phyloP scores from a whole-genome alignment of 2,113 vertebrate genomes.

The Ondatra zibethicus region DNA sequence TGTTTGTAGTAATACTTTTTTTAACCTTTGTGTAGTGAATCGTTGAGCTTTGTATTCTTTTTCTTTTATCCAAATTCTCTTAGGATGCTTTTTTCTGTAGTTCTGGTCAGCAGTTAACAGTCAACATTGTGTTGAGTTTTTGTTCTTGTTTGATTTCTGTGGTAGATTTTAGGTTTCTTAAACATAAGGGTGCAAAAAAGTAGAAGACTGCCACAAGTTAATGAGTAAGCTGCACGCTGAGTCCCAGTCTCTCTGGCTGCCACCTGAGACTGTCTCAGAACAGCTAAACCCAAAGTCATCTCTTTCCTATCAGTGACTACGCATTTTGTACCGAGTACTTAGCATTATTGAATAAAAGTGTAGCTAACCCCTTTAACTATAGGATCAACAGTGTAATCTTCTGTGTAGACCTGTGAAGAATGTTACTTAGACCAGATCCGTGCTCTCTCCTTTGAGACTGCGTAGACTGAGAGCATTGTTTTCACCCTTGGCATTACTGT shows the following conservation, averaged over 20 bases:
- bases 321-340: constrained; percentile 29
- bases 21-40: not conserved
- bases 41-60: not conserved
- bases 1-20: constrained; percentile 46
- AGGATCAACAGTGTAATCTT: constrained; percentile 17
- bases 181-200: not conserved
- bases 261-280: not conserved
- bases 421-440: not conserved
- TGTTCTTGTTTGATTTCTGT: not conserved
- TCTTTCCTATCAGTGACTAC: not conserved
- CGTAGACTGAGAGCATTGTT: constrained; percentile 23
- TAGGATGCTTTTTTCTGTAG: not conserved
- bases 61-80: not conserved
- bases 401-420: constrained; percentile 5
- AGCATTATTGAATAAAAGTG: constrained; percentile 11
- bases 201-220: not conserved
- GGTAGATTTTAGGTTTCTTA: constrained; percentile 45
- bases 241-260: not conserved
- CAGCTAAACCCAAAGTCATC: not conserved
- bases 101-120: not conserved
- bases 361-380: not conserved
- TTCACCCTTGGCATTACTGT: not conserved
- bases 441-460: constrained; percentile 33
- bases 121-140: not conserved
- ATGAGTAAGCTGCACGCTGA: not conserved